These are phyloP conservation scores for Argentina silus DNA, from an alignment of 2,797 vertebrate genomes.

Conservation along the genomic window DNA sequence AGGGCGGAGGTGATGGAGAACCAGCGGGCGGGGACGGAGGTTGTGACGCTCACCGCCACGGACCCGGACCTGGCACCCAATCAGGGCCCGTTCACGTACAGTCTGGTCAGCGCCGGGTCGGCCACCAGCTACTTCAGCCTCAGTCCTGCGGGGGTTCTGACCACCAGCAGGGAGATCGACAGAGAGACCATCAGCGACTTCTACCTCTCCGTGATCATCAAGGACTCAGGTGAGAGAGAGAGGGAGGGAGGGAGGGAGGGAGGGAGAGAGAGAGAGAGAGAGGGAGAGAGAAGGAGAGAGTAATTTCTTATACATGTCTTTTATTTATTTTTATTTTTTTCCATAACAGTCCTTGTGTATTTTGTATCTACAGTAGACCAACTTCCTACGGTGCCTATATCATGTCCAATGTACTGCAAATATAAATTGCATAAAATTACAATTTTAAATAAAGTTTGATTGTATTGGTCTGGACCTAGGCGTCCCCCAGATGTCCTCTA, in stretches of 20 bases:
- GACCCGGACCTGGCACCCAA: slow-evolving; percentile 95
- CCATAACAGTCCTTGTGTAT: too few relatives aligned
- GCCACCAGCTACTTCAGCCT: slow-evolving; percentile 92
- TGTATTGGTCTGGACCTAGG: slow-evolving; percentile 60
- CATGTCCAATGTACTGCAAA: too few relatives aligned
- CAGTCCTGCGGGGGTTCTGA: slow-evolving; percentile 85
- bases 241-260: too few relatives aligned
- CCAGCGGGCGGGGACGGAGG: slow-evolving; percentile 85
- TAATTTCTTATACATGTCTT: too few relatives aligned
- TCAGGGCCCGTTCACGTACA: slow-evolving; percentile 92
- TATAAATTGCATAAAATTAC: too few relatives aligned
- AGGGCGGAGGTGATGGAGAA: slow-evolving; percentile 94
- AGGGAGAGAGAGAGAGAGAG: too few relatives aligned
- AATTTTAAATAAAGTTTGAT: too few relatives aligned
- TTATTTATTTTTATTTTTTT: too few relatives aligned
- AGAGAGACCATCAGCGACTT: slow-evolving; percentile 94
- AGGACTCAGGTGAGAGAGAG: slow-evolving; percentile 77
- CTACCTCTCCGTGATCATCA: slow-evolving; percentile 89
- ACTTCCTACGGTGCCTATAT: too few relatives aligned
- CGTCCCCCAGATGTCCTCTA: slow-evolving; percentile 96
- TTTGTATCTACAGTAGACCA: too few relatives aligned
- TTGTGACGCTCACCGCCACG: slow-evolving; percentile 84
- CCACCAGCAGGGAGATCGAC: slow-evolving; percentile 92
- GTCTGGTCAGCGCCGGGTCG: slow-evolving; percentile 86
- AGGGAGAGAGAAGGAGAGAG: too few relatives aligned